Evolutionary conservation across 2,888 invertebrate genomes (phyloP), one percentile per base, ranked within the genome.

Genomic region (Andricus curvator): DNA sequence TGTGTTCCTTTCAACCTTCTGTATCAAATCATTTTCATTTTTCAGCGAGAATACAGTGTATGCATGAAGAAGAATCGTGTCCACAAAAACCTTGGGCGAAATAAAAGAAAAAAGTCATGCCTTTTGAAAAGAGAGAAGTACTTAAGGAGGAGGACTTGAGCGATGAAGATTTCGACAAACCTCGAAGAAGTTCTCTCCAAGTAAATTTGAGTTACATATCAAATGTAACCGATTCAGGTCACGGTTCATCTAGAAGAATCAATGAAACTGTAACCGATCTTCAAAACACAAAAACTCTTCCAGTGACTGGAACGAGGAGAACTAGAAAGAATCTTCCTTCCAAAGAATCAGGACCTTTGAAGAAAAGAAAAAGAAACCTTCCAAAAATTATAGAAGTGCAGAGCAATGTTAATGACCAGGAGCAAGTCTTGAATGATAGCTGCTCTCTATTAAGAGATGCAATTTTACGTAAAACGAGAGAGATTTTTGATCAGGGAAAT

Each of bases 151-250:
- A 65, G 9, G 66, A 11, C n/a, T 37, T 65, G 17, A 33, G n/a
- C 29, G 79, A 78, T 4, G 80, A 68, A 33, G 79, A 76, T n/a
- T 82, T 78, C 20, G 48, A 70, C 9, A 82, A 78, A 22, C 44
- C 37, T 80, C 87, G 86, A 37, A 84, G 87, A 60, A 90, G 88
- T 78, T 91, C 91, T 2, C 64, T 91, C 65, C 84, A 79, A 82
- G 91, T 91, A 1, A 91, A 92, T 84, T 84, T 91, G 74, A 91
- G 91, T 82, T 90, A 80, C 64, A 78, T 70, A 2, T 85, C 89
- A 0, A 84, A 86, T 76, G 67, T 86, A 56, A 85, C 87, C 9
- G 86, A 89, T 74, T 88, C 89, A 13, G 15, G 25, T 15, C 83
- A 87, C 60, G 80, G 79, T 9, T 87, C 85, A 0, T 77, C 86